Evolutionary conservation across 2,888 invertebrate genomes (phyloP), one percentile per base, ranked within the genome.

Genomic region (Leptura quadrifasciata): DNA sequence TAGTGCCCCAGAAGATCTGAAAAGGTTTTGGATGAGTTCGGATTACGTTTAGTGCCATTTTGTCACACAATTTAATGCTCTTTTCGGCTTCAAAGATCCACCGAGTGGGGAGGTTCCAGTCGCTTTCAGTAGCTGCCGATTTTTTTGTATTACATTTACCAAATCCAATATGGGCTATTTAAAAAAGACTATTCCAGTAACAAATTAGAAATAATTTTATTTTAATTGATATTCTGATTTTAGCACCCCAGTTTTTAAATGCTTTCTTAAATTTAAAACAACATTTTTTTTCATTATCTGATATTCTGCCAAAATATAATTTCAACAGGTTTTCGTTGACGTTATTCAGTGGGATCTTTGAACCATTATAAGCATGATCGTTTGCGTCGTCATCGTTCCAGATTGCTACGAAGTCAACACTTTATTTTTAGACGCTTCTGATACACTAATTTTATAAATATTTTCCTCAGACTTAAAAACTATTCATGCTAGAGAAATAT

Each of bases 251-350:
- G 4, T 20, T 57, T 61, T 17, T 24, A 6, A 61, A 27, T 21
- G 31, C 15, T 39, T 35, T 17, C 31, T 27, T 6, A 18, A n/a
- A 18, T 63, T 31, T 27, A 18, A 39, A 39, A 18, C 17, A 39
- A 20, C 21, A 15, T 21, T 8, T 68, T 10, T 39, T 10, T 39
- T 69, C 39, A 69, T 24, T 47, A 21, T 76, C 79, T 79, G 82
- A 79, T 24, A 70, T 58, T 72, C 75, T 82, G 83, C 82, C 83
- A 83, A 79, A 78, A 73, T 72, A 39, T 77, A 71, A 79, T 81
- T 81, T 80, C 81, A 83, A 83, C 83, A 83, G 82, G 83, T 83
- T 81, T 81, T 81, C 80, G 68, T 82, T 79, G 81, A 81, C 81
- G 83, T 79, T 79, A 77, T 74, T 78, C 76, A 54, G 74, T 76